Conservation (phyloP, 2,888 invertebrate species). For the Drosophila tanythrix region DNA sequence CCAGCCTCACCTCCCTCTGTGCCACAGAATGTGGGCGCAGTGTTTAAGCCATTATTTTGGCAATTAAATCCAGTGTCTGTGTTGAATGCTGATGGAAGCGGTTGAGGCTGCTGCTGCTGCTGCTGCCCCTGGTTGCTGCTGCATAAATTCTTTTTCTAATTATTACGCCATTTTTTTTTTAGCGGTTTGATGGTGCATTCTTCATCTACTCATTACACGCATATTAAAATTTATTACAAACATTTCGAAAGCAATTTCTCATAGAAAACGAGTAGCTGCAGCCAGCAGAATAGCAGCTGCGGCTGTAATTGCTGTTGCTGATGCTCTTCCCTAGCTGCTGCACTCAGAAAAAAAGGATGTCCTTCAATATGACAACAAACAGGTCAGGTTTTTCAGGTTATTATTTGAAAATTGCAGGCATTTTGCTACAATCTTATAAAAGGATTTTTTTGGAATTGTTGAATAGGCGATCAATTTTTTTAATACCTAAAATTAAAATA, state of each 20-base stretch:
- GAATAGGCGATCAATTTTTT: background rate
- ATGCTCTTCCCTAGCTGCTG: background rate
- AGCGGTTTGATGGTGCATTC: constrained; percentile 55
- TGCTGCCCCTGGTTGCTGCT: constrained; percentile 20
- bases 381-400: background rate
- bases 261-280: constrained; percentile 74
- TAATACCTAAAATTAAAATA: background rate
- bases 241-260: constrained; percentile 76
- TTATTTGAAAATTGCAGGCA: background rate
- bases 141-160: constrained; percentile 69
- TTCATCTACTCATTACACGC: constrained; percentile 78
- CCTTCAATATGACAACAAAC: background rate
- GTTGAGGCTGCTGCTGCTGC: constrained; percentile 3
- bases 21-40: constrained; percentile 46
- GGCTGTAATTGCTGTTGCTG: constrained; percentile 6
- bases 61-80: constrained; percentile 48
- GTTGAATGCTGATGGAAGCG: constrained; percentile 18
- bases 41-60: constrained; percentile 44
- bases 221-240: constrained; percentile 81
- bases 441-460: background rate
- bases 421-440: background rate
- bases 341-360: constrained; percentile 2
- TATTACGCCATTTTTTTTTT: constrained; percentile 59
- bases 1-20: constrained; percentile 15
- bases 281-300: constrained; percentile 40